Percentiles rank a stretch among this genome's conserved stretches.
These are phyloP conservation scores for Neodiprion virginianus DNA, from an alignment of 1,140 invertebrate species.

Conservation along the genomic window DNA sequence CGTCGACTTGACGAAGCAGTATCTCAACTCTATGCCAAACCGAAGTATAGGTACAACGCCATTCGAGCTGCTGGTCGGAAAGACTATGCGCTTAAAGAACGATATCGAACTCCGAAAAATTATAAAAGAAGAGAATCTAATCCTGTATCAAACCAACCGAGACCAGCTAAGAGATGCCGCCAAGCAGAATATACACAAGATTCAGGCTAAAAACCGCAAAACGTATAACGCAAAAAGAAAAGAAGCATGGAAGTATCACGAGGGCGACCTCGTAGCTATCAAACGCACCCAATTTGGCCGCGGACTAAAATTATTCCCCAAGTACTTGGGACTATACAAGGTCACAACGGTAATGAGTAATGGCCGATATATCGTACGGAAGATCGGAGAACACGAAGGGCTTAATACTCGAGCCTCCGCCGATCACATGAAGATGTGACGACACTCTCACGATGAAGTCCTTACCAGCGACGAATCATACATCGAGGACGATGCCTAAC, in stretches of 20 bases:
- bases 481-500: constrained; percentile 11
- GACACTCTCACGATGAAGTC: constrained; percentile 18
- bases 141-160: not conserved
- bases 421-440: constrained; percentile 30
- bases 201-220: constrained; percentile 44
- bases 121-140: not conserved
- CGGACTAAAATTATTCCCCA: constrained; percentile 21
- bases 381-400: constrained; percentile 27
- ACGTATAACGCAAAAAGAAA: constrained; percentile 35
- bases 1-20: constrained; percentile 39
- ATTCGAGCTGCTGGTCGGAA: constrained; percentile 43
- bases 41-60: constrained; percentile 41
- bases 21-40: constrained; percentile 42
- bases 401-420: constrained; percentile 20
- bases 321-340: constrained; percentile 27
- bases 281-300: constrained; percentile 27
- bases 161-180: constrained; percentile 25
- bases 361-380: constrained; percentile 23
- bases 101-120: not conserved
- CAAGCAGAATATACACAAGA: constrained; percentile 35
- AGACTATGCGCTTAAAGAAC: not conserved
- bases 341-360: constrained; percentile 20
- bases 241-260: constrained; percentile 25
- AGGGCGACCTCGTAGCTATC: constrained; percentile 33
- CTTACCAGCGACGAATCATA: constrained; percentile 17